Evolutionary conservation across 2,888 invertebrate species (phyloP).

Genomic region (Griposia aprilina): DNA sequence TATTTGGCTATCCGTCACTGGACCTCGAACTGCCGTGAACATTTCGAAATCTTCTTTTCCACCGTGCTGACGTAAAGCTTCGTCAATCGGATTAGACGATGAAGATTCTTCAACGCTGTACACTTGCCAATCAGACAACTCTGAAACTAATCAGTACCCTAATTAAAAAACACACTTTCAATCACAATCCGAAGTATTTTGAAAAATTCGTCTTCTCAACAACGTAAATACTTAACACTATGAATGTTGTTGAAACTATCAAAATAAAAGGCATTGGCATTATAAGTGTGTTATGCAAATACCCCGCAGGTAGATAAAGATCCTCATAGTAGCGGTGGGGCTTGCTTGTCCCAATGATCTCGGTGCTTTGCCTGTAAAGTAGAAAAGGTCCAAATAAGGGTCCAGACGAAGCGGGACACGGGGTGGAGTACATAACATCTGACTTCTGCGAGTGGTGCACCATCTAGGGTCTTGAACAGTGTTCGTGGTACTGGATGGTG

Average conservation of each 20-base stretch:
- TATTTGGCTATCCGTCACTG: not conserved
- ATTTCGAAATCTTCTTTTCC: not conserved
- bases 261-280: not conserved
- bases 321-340: not conserved
- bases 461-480: too few species aligned
- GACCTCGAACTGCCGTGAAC: not conserved
- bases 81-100: not conserved
- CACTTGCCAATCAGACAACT: not conserved
- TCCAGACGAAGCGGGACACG: too few species aligned
- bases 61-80: not conserved
- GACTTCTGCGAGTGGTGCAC: too few species aligned
- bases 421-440: not conserved
- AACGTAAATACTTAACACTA: not conserved
- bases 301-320: not conserved
- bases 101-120: not conserved
- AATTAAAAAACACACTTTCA: not conserved
- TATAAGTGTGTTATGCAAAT: not conserved
- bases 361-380: not conserved
- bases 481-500: too few species aligned
- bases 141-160: slow-evolving; percentile 8
- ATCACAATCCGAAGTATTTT: not conserved
- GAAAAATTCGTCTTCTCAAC: not conserved
- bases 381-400: not conserved
- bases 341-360: not conserved
- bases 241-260: not conserved